These are phyloP conservation scores for Turnix velox DNA, from an alignment of 2,113 vertebrate genomes.

Conservation along the genomic window DNA sequence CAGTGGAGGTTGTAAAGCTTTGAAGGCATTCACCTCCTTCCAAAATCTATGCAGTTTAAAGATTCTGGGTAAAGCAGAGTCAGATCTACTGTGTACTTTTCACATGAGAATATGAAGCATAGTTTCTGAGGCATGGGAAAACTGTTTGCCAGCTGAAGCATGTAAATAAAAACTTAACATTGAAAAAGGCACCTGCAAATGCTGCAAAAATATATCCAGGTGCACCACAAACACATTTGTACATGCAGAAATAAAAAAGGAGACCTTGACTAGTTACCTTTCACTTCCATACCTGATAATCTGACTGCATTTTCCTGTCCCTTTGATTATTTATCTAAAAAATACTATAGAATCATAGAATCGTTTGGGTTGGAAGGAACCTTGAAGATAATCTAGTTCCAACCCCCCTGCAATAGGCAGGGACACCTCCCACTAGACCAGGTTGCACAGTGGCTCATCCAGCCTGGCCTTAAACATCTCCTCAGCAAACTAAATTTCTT, in stretches of 20 bases:
- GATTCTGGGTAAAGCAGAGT: not conserved
- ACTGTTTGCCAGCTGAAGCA: not conserved
- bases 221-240: not conserved
- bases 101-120: not conserved
- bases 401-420: no score
- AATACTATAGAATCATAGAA: no score
- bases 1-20: not conserved
- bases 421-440: no score
- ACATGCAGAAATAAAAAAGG: not conserved
- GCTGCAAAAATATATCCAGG: not conserved
- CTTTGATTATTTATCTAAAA: not conserved
- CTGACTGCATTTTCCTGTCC: not conserved
- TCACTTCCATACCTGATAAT: not conserved
- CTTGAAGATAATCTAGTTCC: no score
- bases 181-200: not conserved
- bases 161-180: not conserved
- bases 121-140: not conserved
- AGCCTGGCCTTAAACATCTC: no score
- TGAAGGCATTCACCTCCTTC: not conserved
- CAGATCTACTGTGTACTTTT: not conserved
- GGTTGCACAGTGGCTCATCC: no score
- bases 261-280: not conserved
- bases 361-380: no score
- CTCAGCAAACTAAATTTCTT: not conserved
- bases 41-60: not conserved